Percentiles rank a stretch among this genome's conserved stretches.
Conservation (phyloP, 1,140 invertebrate species). For the Phymorhynchus buccinoides region DNA sequence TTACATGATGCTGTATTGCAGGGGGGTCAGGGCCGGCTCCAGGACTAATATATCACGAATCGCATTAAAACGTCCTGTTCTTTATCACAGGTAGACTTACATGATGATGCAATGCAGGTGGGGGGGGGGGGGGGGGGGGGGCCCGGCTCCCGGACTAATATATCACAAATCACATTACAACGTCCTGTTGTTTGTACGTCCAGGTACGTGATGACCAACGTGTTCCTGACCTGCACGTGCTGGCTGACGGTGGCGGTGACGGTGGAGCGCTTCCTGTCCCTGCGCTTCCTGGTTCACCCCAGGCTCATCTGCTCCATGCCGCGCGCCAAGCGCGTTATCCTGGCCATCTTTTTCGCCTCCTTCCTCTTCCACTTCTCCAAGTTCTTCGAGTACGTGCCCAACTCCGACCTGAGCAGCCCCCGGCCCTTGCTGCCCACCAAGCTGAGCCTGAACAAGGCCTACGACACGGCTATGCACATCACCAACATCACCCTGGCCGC, state of each 20-base stretch:
- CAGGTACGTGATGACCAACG: slow-evolving; percentile 86
- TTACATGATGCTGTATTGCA: no score
- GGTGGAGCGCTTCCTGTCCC: slow-evolving; percentile 93
- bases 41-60: no score
- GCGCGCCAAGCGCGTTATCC: slow-evolving; percentile 87
- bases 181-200: background rate
- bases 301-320: slow-evolving; percentile 90
- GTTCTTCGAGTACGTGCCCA: slow-evolving; percentile 70
- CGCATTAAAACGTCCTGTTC: no score
- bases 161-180: no score
- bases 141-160: no score
- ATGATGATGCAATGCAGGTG: no score
- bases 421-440: slow-evolving; percentile 79
- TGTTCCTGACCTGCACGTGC: slow-evolving; percentile 90
- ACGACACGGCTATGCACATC: slow-evolving; percentile 74
- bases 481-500: slow-evolving; percentile 73
- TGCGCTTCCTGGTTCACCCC: slow-evolving; percentile 91
- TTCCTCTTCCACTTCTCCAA: slow-evolving; percentile 88
- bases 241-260: slow-evolving; percentile 95
- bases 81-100: no score
- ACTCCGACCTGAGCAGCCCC: slow-evolving; percentile 68
- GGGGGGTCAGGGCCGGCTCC: no score
- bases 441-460: slow-evolving; percentile 81
- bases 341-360: slow-evolving; percentile 85
- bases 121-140: no score